These are phyloP conservation scores for Megalops cyprinoides DNA, from an alignment of 2,797 vertebrate genomes.

Conservation along the genomic window DNA sequence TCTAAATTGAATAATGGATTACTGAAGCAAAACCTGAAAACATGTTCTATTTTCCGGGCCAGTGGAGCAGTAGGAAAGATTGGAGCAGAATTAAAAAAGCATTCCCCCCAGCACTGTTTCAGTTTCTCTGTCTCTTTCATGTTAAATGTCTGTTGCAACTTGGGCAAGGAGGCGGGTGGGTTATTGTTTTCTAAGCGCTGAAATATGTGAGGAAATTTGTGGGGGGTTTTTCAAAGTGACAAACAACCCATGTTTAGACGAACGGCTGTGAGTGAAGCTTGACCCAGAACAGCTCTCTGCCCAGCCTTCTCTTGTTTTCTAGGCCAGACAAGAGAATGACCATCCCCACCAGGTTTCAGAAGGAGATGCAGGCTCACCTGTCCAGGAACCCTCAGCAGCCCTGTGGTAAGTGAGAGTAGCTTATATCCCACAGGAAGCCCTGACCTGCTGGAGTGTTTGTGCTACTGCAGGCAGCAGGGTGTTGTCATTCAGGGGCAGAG, in stretches of 20 bases:
- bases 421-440: not conserved
- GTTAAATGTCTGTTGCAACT: not conserved
- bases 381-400: conserved; percentile 77
- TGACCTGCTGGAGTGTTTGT: too few species aligned
- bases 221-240: not conserved
- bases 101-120: too few species aligned
- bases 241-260: not conserved
- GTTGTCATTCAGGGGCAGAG: not conserved
- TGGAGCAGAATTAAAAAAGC: not conserved
- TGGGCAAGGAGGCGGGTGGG: not conserved
- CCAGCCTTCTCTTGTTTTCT: conserved; percentile 28
- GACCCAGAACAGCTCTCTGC: conserved; percentile 5
- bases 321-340: conserved; percentile 71
- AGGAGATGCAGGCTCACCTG: conserved; percentile 79
- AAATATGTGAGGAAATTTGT: not conserved
- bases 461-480: too few species aligned
- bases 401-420: conserved; percentile 69
- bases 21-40: not conserved
- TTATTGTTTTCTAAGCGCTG: not conserved
- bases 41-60: conserved; percentile 36
- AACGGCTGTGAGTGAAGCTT: too few species aligned
- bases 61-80: not conserved
- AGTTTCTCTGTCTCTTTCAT: not conserved
- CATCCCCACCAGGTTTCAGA: conserved; percentile 82
- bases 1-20: not conserved